Conservation (phyloP, 23 tunicate species). For the Botrylloides violaceus region DNA sequence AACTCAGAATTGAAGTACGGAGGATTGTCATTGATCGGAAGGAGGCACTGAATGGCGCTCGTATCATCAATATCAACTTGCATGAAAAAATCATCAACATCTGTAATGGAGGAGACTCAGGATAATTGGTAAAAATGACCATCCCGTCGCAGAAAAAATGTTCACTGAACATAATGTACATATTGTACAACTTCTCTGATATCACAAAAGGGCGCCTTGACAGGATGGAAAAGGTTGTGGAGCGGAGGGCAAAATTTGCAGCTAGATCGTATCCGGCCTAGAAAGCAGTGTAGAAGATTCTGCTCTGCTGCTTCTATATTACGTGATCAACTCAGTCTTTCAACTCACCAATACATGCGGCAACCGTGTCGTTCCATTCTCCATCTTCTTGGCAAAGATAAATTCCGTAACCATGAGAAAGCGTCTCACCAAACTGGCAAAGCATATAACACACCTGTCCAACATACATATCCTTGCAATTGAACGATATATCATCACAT, state of each 20-base stretch:
- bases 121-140: neutral
- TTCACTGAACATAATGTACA: too few species aligned
- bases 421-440: constrained; percentile 13
- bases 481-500: constrained; percentile 27
- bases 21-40: neutral
- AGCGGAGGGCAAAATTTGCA: too few species aligned
- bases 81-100: neutral
- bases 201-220: too few species aligned
- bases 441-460: constrained; percentile 37
- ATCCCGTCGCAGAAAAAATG: too few species aligned
- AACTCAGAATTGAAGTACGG: constrained; percentile 14
- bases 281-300: too few species aligned
- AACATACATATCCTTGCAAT: constrained; percentile 29
- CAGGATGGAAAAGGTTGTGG: too few species aligned
- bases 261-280: too few species aligned
- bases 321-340: too few species aligned
- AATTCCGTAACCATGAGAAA: constrained; percentile 51
- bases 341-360: constrained; percentile 46
- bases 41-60: neutral
- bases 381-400: constrained; percentile 47
- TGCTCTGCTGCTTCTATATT: too few species aligned
- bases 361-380: constrained; percentile 46
- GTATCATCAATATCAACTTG: neutral
- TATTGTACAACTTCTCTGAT: too few species aligned
- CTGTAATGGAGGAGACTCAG: neutral